Percentiles rank a stretch among this genome's conserved stretches.
These are phyloP conservation scores for Heterohyrax brucei DNA, from an alignment of 2,797 vertebrate species.

Conservation along the genomic window DNA sequence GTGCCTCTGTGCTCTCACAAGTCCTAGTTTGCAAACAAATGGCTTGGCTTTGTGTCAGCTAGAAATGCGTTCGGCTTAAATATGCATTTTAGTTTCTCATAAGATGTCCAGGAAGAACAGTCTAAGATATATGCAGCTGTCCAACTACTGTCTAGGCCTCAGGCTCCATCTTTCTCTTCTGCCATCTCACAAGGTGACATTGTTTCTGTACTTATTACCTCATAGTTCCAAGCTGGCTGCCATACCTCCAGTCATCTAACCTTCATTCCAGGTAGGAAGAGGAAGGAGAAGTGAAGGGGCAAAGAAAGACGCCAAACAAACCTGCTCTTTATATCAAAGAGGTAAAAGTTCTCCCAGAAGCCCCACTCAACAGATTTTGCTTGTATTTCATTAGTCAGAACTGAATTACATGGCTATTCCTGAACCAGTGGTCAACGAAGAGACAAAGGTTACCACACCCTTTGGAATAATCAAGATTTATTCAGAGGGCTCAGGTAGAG, in stretches of 20 bases:
- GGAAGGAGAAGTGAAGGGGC: neutral
- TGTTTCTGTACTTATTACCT: neutral
- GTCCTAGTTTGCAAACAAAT: neutral
- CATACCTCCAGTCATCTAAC: neutral
- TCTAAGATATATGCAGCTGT: neutral
- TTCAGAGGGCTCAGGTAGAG: neutral
- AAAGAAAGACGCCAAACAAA: neutral
- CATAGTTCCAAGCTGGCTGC: conserved; percentile 31
- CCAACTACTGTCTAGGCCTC: neutral
- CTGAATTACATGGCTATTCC: neutral
- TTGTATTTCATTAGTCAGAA: conserved; percentile 19
- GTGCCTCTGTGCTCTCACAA: neutral
- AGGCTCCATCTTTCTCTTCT: neutral
- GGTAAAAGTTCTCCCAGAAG: conserved; percentile 46
- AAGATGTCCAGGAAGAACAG: neutral
- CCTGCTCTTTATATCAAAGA: conserved; percentile 39
- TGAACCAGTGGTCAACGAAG: neutral
- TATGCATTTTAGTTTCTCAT: conserved; percentile 18
- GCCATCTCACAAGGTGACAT: neutral
- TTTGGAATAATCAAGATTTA: conserved; percentile 47
- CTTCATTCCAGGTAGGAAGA: conserved; percentile 14
- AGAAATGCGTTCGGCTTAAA: conserved; percentile 61
- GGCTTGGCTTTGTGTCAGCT: conserved; percentile 28
- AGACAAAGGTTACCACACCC: neutral
- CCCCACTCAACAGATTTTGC: neutral